phyloP scores from a whole-genome alignment of 2,113 vertebrate genomes.

The Ciconia stormi region DNA sequence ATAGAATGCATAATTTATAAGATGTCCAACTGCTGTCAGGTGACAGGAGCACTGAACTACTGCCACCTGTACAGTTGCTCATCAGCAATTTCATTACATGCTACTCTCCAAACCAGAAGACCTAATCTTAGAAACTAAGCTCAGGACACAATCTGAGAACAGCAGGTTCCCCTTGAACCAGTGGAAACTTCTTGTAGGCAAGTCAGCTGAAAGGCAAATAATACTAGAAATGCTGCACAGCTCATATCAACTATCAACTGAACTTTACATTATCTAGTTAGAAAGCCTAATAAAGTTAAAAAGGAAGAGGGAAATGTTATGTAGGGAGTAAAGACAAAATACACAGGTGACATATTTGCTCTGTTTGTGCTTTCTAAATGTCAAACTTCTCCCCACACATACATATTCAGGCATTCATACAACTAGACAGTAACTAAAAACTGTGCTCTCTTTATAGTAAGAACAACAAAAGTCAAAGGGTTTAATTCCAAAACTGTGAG shows the following conservation, averaged over 20 bases:
- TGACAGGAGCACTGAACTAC: neutral
- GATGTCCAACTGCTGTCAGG: neutral
- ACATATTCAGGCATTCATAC: constrained; percentile 20
- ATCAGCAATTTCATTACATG: neutral
- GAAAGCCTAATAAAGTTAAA: neutral
- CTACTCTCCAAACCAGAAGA: neutral
- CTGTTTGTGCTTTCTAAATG: constrained; percentile 54
- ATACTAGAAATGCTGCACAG: neutral
- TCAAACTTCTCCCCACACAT: constrained; percentile 45
- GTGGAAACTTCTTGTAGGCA: neutral
- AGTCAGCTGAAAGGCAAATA: neutral
- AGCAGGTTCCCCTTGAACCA: neutral
- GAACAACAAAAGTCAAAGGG: constrained; percentile 56
- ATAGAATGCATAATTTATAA: neutral
- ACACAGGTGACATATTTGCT: constrained; percentile 57
- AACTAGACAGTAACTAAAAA: constrained; percentile 46
- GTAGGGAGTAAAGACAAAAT: neutral
- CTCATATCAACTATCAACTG: neutral
- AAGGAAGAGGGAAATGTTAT: neutral
- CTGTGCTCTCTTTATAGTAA: constrained; percentile 62
- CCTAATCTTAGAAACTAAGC: neutral
- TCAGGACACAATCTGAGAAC: neutral
- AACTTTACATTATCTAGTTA: neutral
- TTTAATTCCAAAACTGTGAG: constrained; percentile 58
- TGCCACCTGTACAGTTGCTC: neutral